Conservation (phyloP, 2,888 invertebrate genomes). For the Himalopsyche kuldschensis region DNA sequence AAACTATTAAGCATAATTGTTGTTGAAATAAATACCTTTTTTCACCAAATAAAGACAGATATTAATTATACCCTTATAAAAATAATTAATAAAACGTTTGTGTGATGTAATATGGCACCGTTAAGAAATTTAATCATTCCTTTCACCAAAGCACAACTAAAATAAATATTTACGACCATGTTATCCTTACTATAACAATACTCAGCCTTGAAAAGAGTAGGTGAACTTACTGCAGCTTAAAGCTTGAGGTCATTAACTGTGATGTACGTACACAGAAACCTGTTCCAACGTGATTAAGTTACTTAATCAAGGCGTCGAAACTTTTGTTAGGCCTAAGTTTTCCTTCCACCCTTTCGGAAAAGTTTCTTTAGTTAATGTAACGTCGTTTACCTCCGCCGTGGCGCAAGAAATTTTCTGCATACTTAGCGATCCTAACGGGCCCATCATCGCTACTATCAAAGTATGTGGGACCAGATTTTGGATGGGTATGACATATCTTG, state of each 20-base stretch:
- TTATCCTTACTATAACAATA: not conserved
- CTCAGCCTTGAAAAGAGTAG: not conserved
- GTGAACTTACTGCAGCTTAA: not conserved
- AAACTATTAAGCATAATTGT: no score
- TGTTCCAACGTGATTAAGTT: not conserved
- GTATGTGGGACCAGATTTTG: not conserved
- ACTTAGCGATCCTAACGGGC: not conserved
- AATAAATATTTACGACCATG: no score
- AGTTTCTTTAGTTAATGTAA: not conserved
- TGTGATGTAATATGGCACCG: no score
- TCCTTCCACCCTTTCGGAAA: not conserved
- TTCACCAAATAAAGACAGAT: no score
- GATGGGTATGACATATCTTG: not conserved
- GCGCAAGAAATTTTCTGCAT: not conserved
- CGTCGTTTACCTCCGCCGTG: not conserved
- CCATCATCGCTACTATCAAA: not conserved
- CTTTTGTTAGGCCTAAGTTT: not conserved
- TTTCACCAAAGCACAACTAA: no score
- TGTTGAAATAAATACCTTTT: no score
- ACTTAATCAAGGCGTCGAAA: not conserved
- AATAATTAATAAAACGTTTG: no score
- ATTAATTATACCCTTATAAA: no score
- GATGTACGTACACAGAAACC: not conserved
- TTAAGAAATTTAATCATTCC: no score
- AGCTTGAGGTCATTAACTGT: not conserved